These are phyloP conservation scores for Phenganax marumi DNA, from an alignment of 92 coral and sea anemone genomes.

Conservation along the genomic window DNA sequence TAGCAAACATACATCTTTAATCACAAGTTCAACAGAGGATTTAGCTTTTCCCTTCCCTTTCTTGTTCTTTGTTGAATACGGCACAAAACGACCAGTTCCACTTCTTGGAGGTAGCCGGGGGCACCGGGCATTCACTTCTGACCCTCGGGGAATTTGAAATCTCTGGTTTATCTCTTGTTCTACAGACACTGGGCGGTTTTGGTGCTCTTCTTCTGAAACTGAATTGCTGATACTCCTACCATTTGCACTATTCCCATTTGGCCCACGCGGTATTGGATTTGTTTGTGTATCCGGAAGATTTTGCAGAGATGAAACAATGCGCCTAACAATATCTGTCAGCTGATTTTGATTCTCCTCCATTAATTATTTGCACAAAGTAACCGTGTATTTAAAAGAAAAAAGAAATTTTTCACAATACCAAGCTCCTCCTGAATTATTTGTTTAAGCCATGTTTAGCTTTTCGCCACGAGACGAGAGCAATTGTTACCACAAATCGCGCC, in stretches of 20 bases:
- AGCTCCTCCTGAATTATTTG: neutral
- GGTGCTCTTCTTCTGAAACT: neutral
- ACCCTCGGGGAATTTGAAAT: neutral
- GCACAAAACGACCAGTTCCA: slow-evolving; percentile 38
- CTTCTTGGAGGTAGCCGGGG: neutral
- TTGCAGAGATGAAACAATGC: slow-evolving; percentile 8
- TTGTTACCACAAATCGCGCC: neutral
- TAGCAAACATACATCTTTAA: slow-evolving; percentile 27
- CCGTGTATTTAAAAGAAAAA: neutral
- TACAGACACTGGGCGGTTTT: neutral
- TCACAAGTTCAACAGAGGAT: slow-evolving; percentile 11
- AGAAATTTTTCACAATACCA: neutral
- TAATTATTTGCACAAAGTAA: neutral
- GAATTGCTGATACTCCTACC: neutral
- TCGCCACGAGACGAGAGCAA: no score
- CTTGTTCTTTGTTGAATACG: slow-evolving; percentile 33
- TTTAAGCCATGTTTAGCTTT: no score
- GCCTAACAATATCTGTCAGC: slow-evolving; percentile 4
- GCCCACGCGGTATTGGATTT: neutral
- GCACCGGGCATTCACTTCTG: neutral
- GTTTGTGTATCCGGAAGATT: slow-evolving; percentile 11
- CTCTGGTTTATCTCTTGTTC: slow-evolving; percentile 1
- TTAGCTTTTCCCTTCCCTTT: slow-evolving; percentile 24
- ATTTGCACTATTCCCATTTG: neutral
- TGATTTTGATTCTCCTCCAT: slow-evolving; percentile 4